phyloP scores from a whole-genome alignment of 2,888 invertebrate species.

The Electrophaes corylata region DNA sequence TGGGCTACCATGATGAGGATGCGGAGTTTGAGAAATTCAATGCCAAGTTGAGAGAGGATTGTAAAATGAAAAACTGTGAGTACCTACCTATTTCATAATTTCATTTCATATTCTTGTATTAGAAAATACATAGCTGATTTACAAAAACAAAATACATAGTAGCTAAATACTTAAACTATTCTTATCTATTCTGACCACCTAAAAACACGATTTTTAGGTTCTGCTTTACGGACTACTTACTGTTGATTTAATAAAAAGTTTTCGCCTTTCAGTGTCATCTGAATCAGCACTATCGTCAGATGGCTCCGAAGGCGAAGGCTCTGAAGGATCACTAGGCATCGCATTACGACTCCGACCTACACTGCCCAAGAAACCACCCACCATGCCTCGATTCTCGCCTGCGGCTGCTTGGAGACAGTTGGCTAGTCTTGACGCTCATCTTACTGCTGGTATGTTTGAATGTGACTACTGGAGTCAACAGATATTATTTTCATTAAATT shows the following conservation, averaged over 20 bases:
- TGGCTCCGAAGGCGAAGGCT: constrained; percentile 78
- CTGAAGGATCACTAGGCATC: constrained; percentile 85
- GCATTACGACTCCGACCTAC: constrained; percentile 90
- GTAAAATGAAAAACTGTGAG: constrained; percentile 71
- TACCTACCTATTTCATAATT: constrained; percentile 12
- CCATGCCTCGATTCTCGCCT: constrained; percentile 92
- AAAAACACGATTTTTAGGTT: no score
- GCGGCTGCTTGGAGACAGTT: constrained; percentile 92
- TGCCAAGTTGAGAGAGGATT: constrained; percentile 67
- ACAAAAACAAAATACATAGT: no score
- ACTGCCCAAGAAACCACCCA: constrained; percentile 90
- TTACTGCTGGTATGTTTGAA: constrained; percentile 59
- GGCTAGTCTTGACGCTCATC: constrained; percentile 84
- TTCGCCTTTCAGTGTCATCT: constrained; percentile 76
- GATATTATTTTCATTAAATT: background rate
- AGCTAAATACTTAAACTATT: no score
- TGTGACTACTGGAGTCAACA: background rate
- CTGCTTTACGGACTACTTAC: no score
- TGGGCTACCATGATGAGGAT: constrained; percentile 74
- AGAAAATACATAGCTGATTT: no score
- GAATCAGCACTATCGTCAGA: constrained; percentile 84
- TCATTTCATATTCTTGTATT: no score
- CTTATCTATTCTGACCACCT: no score
- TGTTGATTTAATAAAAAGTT: no score
- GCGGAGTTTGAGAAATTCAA: constrained; percentile 74